Percentiles rank a stretch among this genome's conserved stretches.
phyloP scores from a whole-genome alignment of 2,797 vertebrate genomes.

The Onychomys arenicola region DNA sequence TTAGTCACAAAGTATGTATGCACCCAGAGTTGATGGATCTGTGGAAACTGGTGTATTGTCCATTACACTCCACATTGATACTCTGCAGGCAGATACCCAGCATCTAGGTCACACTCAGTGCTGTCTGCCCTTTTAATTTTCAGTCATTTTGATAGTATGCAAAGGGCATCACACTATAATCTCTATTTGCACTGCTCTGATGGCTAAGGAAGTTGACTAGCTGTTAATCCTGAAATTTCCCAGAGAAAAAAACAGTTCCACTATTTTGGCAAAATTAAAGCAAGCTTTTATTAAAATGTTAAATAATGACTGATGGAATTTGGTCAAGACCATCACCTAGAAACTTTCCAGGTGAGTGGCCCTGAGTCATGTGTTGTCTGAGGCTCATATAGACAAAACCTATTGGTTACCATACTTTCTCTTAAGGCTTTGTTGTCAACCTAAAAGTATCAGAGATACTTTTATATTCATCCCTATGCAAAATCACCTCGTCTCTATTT shows the following conservation, averaged over 20 bases:
- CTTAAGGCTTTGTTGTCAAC: neutral
- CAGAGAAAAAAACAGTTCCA: neutral
- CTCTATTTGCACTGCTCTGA: neutral
- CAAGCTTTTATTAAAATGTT: neutral
- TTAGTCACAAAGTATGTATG: neutral
- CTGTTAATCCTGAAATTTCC: neutral
- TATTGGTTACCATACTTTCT: neutral
- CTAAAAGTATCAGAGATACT: too few species aligned
- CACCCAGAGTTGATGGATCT: neutral
- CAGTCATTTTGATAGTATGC: neutral
- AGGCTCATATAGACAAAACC: too few species aligned
- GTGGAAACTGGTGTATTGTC: neutral
- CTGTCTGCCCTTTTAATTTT: neutral
- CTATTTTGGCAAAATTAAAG: neutral
- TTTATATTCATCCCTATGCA: too few species aligned
- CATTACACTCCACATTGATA: neutral
- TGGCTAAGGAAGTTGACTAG: neutral
- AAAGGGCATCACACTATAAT: neutral
- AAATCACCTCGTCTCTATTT: neutral
- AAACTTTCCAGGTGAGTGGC: neutral
- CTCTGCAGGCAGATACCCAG: neutral
- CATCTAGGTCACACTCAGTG: neutral
- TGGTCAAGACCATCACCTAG: neutral
- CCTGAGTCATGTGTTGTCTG: too few species aligned
- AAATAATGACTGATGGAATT: neutral